phyloP scores from a whole-genome alignment of 2,888 invertebrate genomes.

The Apodemia mormo region DNA sequence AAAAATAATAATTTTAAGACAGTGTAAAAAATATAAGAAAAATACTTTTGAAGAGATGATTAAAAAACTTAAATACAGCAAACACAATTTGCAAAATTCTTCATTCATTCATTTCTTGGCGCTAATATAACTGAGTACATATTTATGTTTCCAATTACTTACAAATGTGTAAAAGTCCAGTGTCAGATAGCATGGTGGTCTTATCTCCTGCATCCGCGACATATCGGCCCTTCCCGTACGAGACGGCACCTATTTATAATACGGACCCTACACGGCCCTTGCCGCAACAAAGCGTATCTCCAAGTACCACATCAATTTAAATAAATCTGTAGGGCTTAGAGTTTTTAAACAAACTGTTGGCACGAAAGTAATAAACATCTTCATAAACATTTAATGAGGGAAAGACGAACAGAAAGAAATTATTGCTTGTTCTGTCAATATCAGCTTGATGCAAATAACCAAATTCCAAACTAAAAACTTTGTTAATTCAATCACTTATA shows the following conservation, averaged over 20 bases:
- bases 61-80: not conserved
- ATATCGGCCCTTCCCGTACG: conserved; percentile 32
- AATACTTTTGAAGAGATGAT: not conserved
- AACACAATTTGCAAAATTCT: not conserved
- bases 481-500: too few species aligned
- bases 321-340: conserved; percentile 1
- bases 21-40: too few species aligned
- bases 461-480: too few species aligned
- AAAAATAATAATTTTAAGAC: too few species aligned
- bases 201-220: conserved; percentile 30
- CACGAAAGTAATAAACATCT: too few species aligned
- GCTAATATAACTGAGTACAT: conserved; percentile 11
- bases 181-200: conserved; percentile 16
- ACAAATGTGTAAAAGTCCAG: conserved; percentile 16
- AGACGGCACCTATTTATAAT: conserved; percentile 37
- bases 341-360: not conserved
- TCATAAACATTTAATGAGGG: too few species aligned
- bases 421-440: too few species aligned
- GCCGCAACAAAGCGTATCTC: conserved; percentile 30
- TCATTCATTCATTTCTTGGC: not conserved
- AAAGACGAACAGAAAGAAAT: too few species aligned
- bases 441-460: too few species aligned
- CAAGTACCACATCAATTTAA: conserved; percentile 37
- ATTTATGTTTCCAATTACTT: conserved; percentile 18
- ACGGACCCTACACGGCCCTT: conserved; percentile 35